Base-by-base conservation (phyloP, 2,888 invertebrate species). In the Epirrhoe alternata region DNA sequence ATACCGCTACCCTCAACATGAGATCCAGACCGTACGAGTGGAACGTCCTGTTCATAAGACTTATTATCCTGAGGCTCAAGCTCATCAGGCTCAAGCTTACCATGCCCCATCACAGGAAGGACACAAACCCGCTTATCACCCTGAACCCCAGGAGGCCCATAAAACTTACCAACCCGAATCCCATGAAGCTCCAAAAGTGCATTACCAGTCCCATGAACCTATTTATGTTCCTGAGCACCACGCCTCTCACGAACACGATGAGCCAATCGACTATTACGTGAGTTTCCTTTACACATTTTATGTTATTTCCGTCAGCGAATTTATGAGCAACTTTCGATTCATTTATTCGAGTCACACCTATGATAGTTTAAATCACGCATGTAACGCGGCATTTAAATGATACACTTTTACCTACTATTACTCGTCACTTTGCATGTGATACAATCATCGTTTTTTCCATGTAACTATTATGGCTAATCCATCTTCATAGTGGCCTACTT, bases 261-360 rank as follows among this genome's bases (percentile, higher is more conserved):
- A 92, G 72, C 87, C 86, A 38, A 78, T 93, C 14, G 92, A 93
- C 79, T 93, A 91, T 89, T 92, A 92, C 79, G 92, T 93, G 86
- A 92, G 92, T 78, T 67, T 76, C 76, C 80, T 78, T 77, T 71
- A 79, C 79, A 83, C 82, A 82, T 83, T 68, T 72, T 67, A 77
- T 82, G 63, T 74, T 58, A 77, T 78, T 78, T 78, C 77, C 73
- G 74, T 72, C 71, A 78, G 68, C 70, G 71, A 74, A 81, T 83
- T 84, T 80, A 85, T 78, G 51, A 68, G 68, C 74, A 77, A 86
- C 90, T 91, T 91, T 90, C 89, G 78, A 86, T 81, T 85, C 74
- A 83, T 86, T 82, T 83, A 86, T 86, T 85, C 85, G 57, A 71
- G 76, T 77, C 81, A 83, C 84, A 79, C 62, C 64, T 68, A 71